A percentile compares a stretch with the other conserved stretches of the same genome.
Conservation (phyloP, 2,888 invertebrate genomes). For the Beris chalybata region DNA sequence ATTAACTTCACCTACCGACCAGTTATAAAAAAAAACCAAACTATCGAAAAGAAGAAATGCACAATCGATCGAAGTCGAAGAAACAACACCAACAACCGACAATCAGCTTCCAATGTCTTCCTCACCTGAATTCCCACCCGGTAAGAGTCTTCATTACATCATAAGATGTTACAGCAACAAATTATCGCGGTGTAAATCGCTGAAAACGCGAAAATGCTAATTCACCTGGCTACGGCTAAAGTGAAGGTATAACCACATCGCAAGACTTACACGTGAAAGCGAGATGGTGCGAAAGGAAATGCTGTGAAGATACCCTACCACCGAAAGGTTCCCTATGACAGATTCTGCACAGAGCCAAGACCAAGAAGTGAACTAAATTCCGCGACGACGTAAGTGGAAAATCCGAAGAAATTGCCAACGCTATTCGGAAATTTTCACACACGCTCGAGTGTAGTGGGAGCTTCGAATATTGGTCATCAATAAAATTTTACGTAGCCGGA, state of each 20-base stretch:
- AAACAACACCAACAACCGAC: background rate
- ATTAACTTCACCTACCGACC: constrained; percentile 20
- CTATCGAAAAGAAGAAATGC: background rate
- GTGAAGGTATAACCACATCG: constrained; percentile 4
- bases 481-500: too few species aligned
- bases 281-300: constrained; percentile 12
- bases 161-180: constrained; percentile 25
- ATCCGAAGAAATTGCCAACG: too few species aligned
- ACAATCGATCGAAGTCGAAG: background rate
- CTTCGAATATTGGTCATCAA: too few species aligned
- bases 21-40: background rate
- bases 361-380: too few species aligned
- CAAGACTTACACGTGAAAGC: constrained; percentile 1
- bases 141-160: constrained; percentile 18
- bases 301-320: background rate
- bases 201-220: constrained; percentile 28
- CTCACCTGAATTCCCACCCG: constrained; percentile 26
- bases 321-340: background rate
- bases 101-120: constrained; percentile 22
- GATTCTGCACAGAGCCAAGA: too few species aligned
- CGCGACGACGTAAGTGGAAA: too few species aligned
- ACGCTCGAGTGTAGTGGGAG: too few species aligned
- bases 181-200: constrained; percentile 29
- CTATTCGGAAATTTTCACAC: too few species aligned
- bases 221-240: constrained; percentile 7